These are phyloP conservation scores for Struthio camelus DNA, from an alignment of 2,113 vertebrate species.

Conservation along the genomic window DNA sequence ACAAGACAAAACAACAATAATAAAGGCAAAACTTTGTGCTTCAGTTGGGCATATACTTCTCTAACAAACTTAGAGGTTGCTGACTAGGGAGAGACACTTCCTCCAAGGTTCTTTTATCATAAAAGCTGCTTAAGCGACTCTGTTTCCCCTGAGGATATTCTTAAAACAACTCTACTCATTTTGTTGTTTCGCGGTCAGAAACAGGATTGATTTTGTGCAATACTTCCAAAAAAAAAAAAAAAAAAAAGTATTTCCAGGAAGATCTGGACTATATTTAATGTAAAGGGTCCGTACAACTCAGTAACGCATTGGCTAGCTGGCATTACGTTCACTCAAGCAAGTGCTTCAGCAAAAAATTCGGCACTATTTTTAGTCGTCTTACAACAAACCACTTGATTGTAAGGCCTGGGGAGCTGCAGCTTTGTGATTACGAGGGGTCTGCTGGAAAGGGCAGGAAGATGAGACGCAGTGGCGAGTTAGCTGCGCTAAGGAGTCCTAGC, in stretches of 20 bases:
- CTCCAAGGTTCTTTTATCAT: conserved; percentile 39
- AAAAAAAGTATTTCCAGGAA: background rate
- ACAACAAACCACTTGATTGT: conserved; percentile 54
- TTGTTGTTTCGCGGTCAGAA: background rate
- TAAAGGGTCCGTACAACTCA: background rate
- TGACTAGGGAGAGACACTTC: background rate
- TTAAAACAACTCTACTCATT: background rate
- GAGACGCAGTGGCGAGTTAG: background rate
- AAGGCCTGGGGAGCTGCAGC: conserved; percentile 15
- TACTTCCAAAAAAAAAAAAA: background rate
- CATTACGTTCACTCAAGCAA: conserved; percentile 46
- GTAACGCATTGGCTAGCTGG: conserved; percentile 10
- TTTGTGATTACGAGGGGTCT: background rate
- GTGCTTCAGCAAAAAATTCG: conserved; percentile 53
- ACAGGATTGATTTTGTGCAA: background rate
- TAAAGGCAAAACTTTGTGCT: background rate
- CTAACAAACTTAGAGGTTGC: background rate
- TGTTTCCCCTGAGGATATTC: conserved; percentile 21
- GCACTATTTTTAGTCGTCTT: conserved; percentile 72
- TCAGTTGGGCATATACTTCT: background rate
- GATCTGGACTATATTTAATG: background rate
- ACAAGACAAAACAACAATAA: background rate
- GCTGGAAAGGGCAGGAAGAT: background rate
- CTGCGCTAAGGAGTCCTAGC: background rate
- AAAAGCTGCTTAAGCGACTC: conserved; percentile 55